Base-by-base conservation (phyloP, 2,888 invertebrate species). In the Oegoconia quadripuncta region DNA sequence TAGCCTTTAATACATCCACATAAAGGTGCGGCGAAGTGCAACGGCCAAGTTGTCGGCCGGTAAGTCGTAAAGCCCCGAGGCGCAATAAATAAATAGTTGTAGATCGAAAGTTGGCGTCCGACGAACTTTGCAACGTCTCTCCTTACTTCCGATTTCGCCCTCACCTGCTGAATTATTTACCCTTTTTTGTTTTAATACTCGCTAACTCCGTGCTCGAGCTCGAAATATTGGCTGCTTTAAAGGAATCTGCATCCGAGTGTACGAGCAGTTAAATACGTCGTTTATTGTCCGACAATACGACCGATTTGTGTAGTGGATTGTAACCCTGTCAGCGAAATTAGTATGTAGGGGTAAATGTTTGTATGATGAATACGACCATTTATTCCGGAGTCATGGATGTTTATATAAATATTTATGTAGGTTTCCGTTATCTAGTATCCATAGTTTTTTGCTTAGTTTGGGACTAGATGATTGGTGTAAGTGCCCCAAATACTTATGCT, bases 41-140 rank as follows among this genome's bases (percentile, higher is more conserved):
- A 7, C 6, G 3, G 27, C 36, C 13, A 31, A 34, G 40, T 44
- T 39, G 39, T 38, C 32, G 46, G 40, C 17, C n/a, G 45, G 52
- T 47, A 57, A 58, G 53, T 55, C 55, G 51, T 50, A 55, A 71
- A 70, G 67, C 75, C 75, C 74, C 59, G 60, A 55, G 72, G 79
- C 63, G 64, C 65, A 66, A 78, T 79, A 81, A 79, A 81, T 80
- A 81, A 79, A 78, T 76, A 78, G 73, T 73, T 68, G 69, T 59
- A 64, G 69, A 66, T 66, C 56, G 68, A 62, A 74, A 74, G 67
- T 73, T 69, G 62, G 57, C 58, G 59, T 53, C 59, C 44, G 58
- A 50, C 52, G 51, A 72, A 74, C 58, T 75, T 72, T 43, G 50
- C 54, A n/a, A 54, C 62, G 65, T 67, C 62, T 64, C 56, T 50